A percentile compares a stretch with the other conserved stretches of the same genome.
phyloP scores from a whole-genome alignment of 2,113 vertebrate species.

The Lanius collurio region DNA sequence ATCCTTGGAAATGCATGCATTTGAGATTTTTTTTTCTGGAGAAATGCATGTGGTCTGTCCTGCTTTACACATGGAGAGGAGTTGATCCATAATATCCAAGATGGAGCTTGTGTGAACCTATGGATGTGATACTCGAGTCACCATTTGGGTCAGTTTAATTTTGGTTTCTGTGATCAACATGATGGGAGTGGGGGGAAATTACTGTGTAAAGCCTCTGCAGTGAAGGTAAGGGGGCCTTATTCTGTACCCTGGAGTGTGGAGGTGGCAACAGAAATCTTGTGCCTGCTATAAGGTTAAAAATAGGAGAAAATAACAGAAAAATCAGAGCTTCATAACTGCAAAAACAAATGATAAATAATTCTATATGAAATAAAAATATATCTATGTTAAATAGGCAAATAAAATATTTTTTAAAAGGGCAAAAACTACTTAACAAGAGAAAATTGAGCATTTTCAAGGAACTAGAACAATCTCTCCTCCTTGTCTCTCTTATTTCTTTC shows the following conservation, averaged over 20 bases:
- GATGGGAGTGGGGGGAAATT: not conserved
- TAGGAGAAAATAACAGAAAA: not conserved
- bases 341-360: not conserved
- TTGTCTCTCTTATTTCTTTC: not conserved
- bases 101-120: not conserved
- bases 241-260: not conserved
- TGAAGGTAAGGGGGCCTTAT: not conserved
- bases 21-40: not conserved
- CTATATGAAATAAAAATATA: not conserved
- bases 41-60: not conserved
- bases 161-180: not conserved
- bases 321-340: not conserved
- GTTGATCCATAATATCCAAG: not conserved
- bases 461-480: not conserved
- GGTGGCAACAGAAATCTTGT: not conserved
- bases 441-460: not conserved
- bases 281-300: not conserved
- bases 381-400: not conserved
- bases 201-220: not conserved
- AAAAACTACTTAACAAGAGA: not conserved
- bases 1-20: not conserved
- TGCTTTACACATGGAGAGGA: not conserved
- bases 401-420: not conserved
- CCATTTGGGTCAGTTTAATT: not conserved
- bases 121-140: not conserved